These are phyloP conservation scores for Brachionus plicatilis DNA, from an alignment of 1,140 invertebrate genomes.

Conservation along the genomic window DNA sequence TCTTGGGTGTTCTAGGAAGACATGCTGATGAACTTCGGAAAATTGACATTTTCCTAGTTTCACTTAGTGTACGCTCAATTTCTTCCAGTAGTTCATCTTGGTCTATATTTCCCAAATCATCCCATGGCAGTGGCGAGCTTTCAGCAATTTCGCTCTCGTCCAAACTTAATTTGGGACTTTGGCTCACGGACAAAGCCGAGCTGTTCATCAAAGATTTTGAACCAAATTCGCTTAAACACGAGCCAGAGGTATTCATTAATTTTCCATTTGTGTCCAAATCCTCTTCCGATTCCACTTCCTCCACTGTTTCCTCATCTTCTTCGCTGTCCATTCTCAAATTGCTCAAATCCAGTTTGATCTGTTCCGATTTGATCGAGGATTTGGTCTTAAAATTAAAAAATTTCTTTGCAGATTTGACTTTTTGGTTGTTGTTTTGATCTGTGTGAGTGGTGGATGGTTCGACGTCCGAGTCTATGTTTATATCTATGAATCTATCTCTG, in stretches of 20 bases:
- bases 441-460: background rate
- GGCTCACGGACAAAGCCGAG: background rate
- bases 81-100: background rate
- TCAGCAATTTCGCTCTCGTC: background rate
- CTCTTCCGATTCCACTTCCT: background rate
- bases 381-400: background rate
- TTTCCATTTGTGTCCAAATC: background rate
- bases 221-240: background rate
- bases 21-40: background rate
- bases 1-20: background rate
- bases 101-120: background rate
- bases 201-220: background rate
- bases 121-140: background rate
- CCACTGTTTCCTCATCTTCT: background rate
- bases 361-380: background rate
- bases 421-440: background rate
- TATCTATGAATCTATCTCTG: background rate
- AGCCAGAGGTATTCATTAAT: background rate
- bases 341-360: background rate
- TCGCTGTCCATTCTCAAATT: background rate
- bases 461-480: background rate
- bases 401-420: background rate
- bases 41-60: background rate
- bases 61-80: background rate
- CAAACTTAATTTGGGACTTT: background rate